Conservation (phyloP, 1,140 invertebrate species). For the Leucophenga varia region DNA sequence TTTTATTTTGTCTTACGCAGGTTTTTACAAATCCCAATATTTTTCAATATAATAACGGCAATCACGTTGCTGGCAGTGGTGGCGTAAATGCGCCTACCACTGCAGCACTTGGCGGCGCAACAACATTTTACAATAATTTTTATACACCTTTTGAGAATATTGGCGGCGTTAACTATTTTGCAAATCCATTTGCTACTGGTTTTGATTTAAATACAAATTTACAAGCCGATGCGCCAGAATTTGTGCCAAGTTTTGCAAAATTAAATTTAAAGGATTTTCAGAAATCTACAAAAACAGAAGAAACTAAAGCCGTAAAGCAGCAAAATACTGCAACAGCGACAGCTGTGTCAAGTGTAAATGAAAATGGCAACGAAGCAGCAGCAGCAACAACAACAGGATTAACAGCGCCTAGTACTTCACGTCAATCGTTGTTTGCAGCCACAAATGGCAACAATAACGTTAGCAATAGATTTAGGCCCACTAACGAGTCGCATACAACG, state of each 20-base stretch:
- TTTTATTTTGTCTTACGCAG: too few relatives aligned
- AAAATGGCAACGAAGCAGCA: too few relatives aligned
- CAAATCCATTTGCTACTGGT: constrained; percentile 34
- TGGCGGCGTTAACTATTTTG: constrained; percentile 11
- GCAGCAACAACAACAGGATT: too few relatives aligned
- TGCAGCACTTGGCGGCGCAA: constrained; percentile 1
- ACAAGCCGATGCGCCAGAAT: constrained; percentile 49
- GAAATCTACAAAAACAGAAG: constrained; percentile 4
- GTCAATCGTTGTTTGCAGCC: too few relatives aligned
- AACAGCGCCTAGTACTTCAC: too few relatives aligned
- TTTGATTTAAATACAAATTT: constrained; percentile 44
- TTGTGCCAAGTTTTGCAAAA: constrained; percentile 45
- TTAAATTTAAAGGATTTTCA: constrained; percentile 20
- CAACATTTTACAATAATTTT: constrained; percentile 21
- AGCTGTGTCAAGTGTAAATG: background rate
- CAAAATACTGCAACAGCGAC: background rate
- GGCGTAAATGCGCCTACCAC: background rate
- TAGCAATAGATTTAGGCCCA: too few relatives aligned
- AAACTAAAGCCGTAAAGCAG: constrained; percentile 5
- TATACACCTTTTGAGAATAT: constrained; percentile 32
- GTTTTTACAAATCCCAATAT: too few relatives aligned
- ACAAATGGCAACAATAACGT: background rate
- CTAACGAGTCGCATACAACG: too few relatives aligned
- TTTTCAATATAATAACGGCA: constrained; percentile 28
- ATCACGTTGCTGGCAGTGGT: constrained; percentile 6